Evolutionary conservation across 2,113 vertebrate genomes (phyloP).

Genomic region (Charadrius vociferus): DNA sequence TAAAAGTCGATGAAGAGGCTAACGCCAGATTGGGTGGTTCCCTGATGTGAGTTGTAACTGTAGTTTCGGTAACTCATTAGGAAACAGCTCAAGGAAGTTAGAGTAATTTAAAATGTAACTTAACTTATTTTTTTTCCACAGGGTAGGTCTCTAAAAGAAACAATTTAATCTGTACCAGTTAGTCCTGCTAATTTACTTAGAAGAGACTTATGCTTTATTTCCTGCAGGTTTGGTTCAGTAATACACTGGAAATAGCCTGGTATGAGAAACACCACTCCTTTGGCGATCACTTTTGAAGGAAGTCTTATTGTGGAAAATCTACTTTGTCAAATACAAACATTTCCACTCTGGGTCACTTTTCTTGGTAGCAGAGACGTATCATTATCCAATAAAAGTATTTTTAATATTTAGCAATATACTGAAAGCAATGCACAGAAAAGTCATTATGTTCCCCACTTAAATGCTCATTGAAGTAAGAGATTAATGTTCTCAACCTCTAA

Average conservation of each 20-base stretch:
- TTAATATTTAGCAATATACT: neutral
- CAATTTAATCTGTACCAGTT: neutral
- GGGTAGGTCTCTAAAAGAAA: neutral
- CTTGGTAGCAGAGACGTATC: neutral
- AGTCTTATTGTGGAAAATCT: neutral
- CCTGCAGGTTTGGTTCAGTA: neutral
- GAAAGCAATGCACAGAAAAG: neutral
- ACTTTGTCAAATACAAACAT: neutral
- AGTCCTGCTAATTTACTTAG: neutral
- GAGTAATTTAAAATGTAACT: neutral
- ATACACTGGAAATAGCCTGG: neutral
- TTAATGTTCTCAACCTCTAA: neutral
- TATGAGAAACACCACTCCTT: neutral
- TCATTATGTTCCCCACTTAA: neutral
- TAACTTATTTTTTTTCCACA: neutral
- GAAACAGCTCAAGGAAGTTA: constrained; percentile 15
- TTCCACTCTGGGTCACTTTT: neutral
- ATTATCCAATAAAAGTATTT: neutral
- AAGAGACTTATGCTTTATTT: neutral
- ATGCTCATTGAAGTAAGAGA: neutral
- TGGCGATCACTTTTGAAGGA: neutral
- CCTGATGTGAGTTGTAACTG: neutral
- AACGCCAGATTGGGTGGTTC: neutral
- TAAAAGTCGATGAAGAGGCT: neutral
- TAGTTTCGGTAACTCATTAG: neutral